Evolutionary conservation across 2,888 invertebrate genomes (phyloP).

Genomic region (Syrista parreyssii): DNA sequence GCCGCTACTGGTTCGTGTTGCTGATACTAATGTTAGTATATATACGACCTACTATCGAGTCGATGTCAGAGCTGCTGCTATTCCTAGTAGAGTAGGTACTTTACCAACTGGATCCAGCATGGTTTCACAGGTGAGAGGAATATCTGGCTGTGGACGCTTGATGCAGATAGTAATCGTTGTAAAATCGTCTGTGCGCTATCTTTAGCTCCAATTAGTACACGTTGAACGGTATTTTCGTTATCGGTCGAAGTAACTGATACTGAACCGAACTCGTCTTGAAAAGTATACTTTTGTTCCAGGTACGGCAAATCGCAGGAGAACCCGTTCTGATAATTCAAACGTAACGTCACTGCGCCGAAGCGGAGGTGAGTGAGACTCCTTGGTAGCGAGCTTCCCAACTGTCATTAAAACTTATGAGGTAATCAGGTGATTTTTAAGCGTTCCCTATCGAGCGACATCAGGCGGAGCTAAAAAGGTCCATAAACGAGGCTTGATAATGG

Average conservation of each 20-base stretch:
- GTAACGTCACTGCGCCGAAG: not conserved
- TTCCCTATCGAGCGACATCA: slow-evolving; percentile 10
- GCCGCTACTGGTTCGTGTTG: not conserved
- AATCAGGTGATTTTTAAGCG: slow-evolving; percentile 25
- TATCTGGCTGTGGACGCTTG: not conserved
- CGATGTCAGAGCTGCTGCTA: not conserved
- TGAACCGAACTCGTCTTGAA: not conserved
- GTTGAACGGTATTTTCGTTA: not conserved
- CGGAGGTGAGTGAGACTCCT: slow-evolving; percentile 28
- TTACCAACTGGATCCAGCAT: not conserved
- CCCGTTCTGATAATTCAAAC: slow-evolving; percentile 22
- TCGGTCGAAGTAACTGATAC: too few relatives aligned
- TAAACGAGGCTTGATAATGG: slow-evolving; percentile 26
- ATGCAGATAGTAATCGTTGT: not conserved
- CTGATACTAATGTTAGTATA: not conserved
- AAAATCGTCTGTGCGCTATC: not conserved
- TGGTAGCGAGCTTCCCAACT: slow-evolving; percentile 10
- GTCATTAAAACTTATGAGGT: slow-evolving; percentile 27
- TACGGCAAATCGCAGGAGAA: slow-evolving; percentile 30
- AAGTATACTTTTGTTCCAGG: slow-evolving; percentile 29
- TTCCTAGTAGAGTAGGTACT: not conserved
- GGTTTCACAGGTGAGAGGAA: not conserved
- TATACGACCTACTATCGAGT: not conserved
- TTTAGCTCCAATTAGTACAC: not conserved
- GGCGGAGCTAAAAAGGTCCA: slow-evolving; percentile 16